Evolutionary conservation across 2,888 invertebrate species (phyloP).

Genomic region (Linhomoeus sp.): DNA sequence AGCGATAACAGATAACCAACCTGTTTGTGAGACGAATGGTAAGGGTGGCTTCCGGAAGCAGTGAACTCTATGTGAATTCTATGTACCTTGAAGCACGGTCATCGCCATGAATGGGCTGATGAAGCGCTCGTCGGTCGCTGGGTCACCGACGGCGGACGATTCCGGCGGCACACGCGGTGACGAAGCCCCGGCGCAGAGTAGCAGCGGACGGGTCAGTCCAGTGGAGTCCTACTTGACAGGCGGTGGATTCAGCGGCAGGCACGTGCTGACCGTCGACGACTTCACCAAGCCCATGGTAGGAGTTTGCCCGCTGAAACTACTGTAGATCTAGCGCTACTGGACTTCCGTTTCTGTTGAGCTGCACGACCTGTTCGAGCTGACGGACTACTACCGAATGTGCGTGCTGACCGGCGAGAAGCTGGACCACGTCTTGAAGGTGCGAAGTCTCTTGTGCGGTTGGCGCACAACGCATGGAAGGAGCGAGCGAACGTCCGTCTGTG

Average conservation of each 20-base stretch:
- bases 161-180: too few species aligned
- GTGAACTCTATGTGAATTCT: neutral
- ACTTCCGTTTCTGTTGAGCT: slow-evolving; percentile 39
- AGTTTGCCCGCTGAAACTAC: slow-evolving; percentile 10
- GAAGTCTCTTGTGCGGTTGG: neutral
- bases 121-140: neutral
- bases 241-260: neutral
- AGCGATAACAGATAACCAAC: too few species aligned
- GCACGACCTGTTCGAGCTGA: slow-evolving; percentile 79
- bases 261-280: slow-evolving; percentile 47
- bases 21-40: too few species aligned
- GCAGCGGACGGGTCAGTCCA: neutral
- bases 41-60: too few species aligned
- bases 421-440: slow-evolving; percentile 56
- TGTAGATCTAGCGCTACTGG: neutral
- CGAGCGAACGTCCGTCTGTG: too few species aligned
- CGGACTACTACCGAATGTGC: slow-evolving; percentile 60
- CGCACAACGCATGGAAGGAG: neutral
- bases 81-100: neutral
- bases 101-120: neutral
- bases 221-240: neutral
- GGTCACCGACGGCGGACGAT: too few species aligned
- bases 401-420: slow-evolving; percentile 61
- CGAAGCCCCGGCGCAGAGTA: neutral
- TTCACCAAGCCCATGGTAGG: slow-evolving; percentile 50